A percentile compares a stretch with the other conserved stretches of the same genome.
Evolutionary conservation across 2,888 invertebrate species (phyloP).

Genomic region (Sipha maydis): DNA sequence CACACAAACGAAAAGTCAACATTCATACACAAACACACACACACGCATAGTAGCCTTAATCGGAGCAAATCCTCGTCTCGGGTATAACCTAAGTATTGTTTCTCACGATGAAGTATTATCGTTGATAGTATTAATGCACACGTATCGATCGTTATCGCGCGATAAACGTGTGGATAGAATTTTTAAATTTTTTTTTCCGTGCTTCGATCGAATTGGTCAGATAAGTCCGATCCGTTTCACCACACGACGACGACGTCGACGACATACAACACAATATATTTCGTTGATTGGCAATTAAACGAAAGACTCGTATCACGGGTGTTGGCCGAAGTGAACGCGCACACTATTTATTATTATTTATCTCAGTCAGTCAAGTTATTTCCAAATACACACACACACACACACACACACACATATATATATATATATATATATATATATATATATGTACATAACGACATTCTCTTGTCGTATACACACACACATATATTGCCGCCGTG

Average conservation of each 20-base stretch:
- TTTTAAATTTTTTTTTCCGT: neutral
- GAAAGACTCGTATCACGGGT: neutral
- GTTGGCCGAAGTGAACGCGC: neutral
- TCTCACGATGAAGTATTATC: neutral
- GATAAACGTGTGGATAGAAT: neutral
- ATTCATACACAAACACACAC: neutral
- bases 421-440: too few species aligned
- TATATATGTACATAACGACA: neutral
- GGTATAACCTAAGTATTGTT: neutral
- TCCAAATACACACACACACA: neutral
- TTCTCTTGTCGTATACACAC: neutral
- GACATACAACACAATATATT: conserved; percentile 10
- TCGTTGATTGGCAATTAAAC: conserved; percentile 29
- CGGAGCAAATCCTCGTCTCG: neutral
- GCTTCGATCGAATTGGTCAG: neutral
- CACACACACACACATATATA: too few species aligned
- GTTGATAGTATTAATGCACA: neutral
- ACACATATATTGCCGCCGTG: neutral
- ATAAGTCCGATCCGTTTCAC: conserved; percentile 6
- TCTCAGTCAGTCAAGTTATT: conserved; percentile 1
- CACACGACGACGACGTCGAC: neutral
- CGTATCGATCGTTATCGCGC: neutral
- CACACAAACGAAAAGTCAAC: too few species aligned
- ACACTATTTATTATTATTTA: conserved; percentile 2
- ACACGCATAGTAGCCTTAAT: neutral